Evolutionary conservation across 2,797 vertebrate species (phyloP), one percentile per base, ranked within the genome.

Genomic region (Threskiornis aethiopicus): DNA sequence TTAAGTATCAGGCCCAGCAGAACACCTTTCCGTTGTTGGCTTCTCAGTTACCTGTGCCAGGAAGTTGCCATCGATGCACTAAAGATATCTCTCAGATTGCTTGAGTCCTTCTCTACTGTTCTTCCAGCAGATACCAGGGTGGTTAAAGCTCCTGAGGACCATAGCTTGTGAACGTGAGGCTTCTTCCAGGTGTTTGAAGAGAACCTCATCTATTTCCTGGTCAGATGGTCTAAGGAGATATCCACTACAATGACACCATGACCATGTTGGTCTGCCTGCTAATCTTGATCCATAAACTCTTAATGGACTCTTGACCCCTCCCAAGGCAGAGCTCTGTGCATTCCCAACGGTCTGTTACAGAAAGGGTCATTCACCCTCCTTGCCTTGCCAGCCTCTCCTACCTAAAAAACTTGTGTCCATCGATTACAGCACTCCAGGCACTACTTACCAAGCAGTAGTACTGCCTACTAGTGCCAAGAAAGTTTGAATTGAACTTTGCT

Each of bases 351-450:
- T 24, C 13, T 59, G 5, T 28, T 39, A 37, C 16, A 51, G 18
- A 51, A 72, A 24, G 3, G 3, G 5, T 65, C 29, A 41, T 4
- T 21, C 6, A 8, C 1, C 0, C 9, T 58, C 13, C 37, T 65
- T 4, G 2, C 3, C 13, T 87, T 70, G 20, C 5, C 9, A 62
- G 10, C 8, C 10, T 31, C 22, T 58, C 10, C 39, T 29, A 12
- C 9, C 16, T 55, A 35, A 82, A 87, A 35, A 9, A 9, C 2
- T 16, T 14, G 8, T 11, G 44, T 29, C 5, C 4, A 1, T 71
- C 9, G 20, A 16, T 19, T 3, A 20, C 24, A 67, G 5, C 4
- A 46, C 29, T 70, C 10, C 5, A 64, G 31, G 8, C 1, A 31
- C 6, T 59, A 22, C 5, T 16, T 47, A 5, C 5, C 26, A 52